These are phyloP conservation scores for Stramonita haemastoma DNA, from an alignment of 2,888 invertebrate genomes.

Conservation along the genomic window DNA sequence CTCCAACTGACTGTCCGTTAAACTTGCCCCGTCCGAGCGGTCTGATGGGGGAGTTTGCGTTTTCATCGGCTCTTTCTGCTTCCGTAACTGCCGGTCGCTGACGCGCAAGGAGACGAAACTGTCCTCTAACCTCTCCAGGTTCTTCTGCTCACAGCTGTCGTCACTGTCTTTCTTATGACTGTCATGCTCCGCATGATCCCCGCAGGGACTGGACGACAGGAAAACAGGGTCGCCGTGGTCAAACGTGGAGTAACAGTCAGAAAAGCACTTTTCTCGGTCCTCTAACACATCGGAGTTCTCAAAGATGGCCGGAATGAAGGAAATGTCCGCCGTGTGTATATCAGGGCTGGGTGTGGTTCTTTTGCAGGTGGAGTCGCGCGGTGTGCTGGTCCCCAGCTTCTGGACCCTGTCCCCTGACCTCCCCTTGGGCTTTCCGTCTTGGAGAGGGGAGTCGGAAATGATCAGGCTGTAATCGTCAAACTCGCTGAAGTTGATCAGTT, in stretches of 20 bases:
- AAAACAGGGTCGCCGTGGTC: not conserved
- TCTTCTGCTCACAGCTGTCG: not conserved
- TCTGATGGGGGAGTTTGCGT: not conserved
- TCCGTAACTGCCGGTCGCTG: not conserved
- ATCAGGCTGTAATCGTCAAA: conserved; percentile 70
- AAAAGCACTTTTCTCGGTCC: not conserved
- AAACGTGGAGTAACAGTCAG: conserved; percentile 2
- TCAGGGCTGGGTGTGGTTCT: conserved; percentile 40
- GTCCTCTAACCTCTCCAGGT: conserved; percentile 37
- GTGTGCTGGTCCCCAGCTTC: conserved; percentile 63
- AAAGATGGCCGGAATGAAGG: conserved; percentile 53
- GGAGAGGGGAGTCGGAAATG: conserved; percentile 56
- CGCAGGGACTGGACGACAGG: not conserved
- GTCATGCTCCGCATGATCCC: not conserved
- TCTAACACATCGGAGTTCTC: conserved; percentile 6
- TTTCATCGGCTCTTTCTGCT: not conserved
- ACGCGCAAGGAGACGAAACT: conserved; percentile 31
- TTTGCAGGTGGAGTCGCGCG: conserved; percentile 47
- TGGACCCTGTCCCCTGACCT: not conserved
- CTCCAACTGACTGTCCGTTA: conserved; percentile 16
- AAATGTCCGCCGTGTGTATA: conserved; percentile 53
- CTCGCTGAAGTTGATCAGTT: conserved; percentile 64
- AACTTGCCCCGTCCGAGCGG: not conserved
- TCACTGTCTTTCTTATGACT: not conserved
- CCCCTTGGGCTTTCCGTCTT: not conserved